A percentile compares a stretch with the other conserved stretches of the same genome.
Evolutionary conservation across 2,113 vertebrate species (phyloP).

Genomic region (Cathartes aura): DNA sequence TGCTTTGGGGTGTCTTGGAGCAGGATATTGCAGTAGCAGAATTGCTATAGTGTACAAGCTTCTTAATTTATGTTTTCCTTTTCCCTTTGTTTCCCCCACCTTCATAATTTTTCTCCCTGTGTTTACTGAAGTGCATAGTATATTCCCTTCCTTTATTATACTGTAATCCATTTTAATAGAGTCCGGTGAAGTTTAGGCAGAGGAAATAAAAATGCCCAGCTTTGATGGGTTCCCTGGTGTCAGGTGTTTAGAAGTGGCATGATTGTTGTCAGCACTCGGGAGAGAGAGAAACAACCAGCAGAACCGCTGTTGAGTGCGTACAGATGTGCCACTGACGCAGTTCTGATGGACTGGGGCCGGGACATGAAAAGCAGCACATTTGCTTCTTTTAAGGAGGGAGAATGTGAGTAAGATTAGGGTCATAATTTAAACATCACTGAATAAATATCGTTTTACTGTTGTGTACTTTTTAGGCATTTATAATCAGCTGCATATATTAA

Average conservation of each 20-base stretch:
- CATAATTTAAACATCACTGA: constrained; percentile 22
- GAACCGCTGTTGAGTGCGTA: background rate
- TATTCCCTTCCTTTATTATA: background rate
- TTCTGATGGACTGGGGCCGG: background rate
- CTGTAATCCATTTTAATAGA: background rate
- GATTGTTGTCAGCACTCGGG: background rate
- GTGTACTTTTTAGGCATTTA: background rate
- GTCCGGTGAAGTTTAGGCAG: background rate
- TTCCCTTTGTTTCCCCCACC: background rate
- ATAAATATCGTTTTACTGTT: background rate
- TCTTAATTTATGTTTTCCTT: background rate
- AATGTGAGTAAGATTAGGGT: background rate
- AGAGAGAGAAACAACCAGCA: background rate
- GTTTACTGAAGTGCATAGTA: background rate
- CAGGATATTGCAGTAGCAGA: background rate
- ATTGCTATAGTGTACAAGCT: background rate
- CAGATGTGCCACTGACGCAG: background rate
- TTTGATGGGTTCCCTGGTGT: background rate
- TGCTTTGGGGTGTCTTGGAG: background rate
- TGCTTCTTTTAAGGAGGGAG: constrained; percentile 1
- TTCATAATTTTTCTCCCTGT: background rate
- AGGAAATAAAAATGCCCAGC: background rate
- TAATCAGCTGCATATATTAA: background rate
- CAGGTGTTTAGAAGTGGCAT: background rate
- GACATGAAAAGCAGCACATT: background rate